phyloP scores from a whole-genome alignment of 2,113 vertebrate species.

The Speoplatyrhinus poulsoni region DNA sequence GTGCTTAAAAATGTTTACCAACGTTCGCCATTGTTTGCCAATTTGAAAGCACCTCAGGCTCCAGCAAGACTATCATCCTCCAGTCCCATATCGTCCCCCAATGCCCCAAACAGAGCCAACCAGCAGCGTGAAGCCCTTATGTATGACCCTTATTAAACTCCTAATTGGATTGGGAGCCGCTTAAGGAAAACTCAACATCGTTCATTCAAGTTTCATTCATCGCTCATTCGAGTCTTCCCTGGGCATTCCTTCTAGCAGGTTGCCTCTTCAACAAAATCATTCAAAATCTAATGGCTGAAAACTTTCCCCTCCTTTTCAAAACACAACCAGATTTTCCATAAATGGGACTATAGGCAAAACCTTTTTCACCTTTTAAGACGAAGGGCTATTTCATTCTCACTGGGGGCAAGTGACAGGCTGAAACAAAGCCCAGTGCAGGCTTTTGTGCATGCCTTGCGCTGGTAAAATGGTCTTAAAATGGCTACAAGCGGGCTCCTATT shows the following conservation, averaged over 20 bases:
- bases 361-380: conserved; percentile 65
- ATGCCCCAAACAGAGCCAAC: conserved; percentile 59
- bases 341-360: conserved; percentile 81
- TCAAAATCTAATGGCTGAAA: conserved; percentile 60
- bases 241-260: conserved; percentile 66
- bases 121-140: conserved; percentile 87
- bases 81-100: conserved; percentile 31
- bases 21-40: too few species aligned
- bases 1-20: too few species aligned
- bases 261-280: conserved; percentile 70
- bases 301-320: conserved; percentile 65
- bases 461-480: conserved; percentile 88
- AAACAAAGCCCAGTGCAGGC: conserved; percentile 80
- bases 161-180: conserved; percentile 91
- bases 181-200: conserved; percentile 77
- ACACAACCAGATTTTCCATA: conserved; percentile 71
- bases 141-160: conserved; percentile 91
- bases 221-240: conserved; percentile 79
- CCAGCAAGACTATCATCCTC: conserved; percentile 44
- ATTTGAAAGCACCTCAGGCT: conserved; percentile 8
- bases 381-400: conserved; percentile 86
- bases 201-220: conserved; percentile 80
- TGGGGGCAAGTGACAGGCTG: conserved; percentile 82
- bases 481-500: conserved; percentile 86
- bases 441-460: conserved; percentile 80